phyloP scores from a whole-genome alignment of 2,113 vertebrate species.

The Passer domesticus region DNA sequence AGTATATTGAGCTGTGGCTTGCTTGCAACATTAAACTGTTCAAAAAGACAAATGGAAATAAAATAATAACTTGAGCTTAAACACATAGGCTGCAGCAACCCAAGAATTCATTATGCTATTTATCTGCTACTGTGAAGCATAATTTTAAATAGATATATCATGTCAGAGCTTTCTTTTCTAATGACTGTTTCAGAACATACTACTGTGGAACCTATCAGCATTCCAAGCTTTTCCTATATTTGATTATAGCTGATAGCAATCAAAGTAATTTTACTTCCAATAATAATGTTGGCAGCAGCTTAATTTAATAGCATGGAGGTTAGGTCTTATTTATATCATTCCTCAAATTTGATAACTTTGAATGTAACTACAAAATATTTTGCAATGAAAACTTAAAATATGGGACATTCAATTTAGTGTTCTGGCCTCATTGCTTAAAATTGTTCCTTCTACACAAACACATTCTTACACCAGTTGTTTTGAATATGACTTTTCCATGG shows the following conservation, averaged over 20 bases:
- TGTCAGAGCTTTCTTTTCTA: conserved; percentile 45
- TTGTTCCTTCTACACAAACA: neutral
- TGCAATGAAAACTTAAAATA: conserved; percentile 1
- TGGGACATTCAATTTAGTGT: neutral
- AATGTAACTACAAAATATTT: neutral
- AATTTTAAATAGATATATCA: conserved; percentile 54
- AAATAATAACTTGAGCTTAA: conserved; percentile 45
- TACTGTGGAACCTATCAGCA: conserved; percentile 43
- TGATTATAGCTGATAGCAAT: conserved; percentile 82
- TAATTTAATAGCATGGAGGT: conserved; percentile 66
- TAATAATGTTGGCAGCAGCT: conserved; percentile 69
- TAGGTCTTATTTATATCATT: conserved; percentile 65
- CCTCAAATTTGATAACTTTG: conserved; percentile 47
- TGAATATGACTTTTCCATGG: neutral
- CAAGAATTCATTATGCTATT: conserved; percentile 51
- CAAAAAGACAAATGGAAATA: conserved; percentile 41
- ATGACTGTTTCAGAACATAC: conserved; percentile 25
- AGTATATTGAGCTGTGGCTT: neutral
- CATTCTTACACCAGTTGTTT: neutral
- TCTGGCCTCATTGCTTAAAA: neutral
- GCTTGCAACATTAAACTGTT: conserved; percentile 28
- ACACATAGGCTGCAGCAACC: neutral
- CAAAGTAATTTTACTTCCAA: conserved; percentile 77
- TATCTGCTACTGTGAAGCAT: conserved; percentile 54
- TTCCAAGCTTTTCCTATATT: conserved; percentile 77